These are phyloP conservation scores for Homalodisca vitripennis DNA, from an alignment of 1,140 invertebrate species.

Conservation along the genomic window DNA sequence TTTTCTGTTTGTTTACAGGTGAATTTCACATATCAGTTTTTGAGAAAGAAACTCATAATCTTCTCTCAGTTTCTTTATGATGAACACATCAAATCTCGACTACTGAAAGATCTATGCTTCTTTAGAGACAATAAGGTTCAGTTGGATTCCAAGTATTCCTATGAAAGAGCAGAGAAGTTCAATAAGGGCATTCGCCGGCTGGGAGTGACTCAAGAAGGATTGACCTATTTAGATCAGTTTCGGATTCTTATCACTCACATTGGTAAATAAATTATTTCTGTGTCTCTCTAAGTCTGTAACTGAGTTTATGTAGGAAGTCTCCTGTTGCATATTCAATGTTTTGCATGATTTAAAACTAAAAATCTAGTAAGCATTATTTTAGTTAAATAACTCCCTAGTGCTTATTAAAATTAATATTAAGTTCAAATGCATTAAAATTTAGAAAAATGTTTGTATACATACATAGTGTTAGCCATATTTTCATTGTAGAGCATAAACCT, in stretches of 20 bases:
- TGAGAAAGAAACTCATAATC: constrained; percentile 89
- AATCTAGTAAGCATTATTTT: background rate
- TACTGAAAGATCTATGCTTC: constrained; percentile 86
- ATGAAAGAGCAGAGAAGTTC: constrained; percentile 93
- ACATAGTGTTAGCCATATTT: too few relatives aligned
- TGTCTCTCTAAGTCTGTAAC: too few relatives aligned
- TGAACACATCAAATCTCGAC: constrained; percentile 95
- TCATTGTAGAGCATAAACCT: too few relatives aligned
- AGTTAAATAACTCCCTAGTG: too few relatives aligned
- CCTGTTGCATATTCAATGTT: too few relatives aligned
- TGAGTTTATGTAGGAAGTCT: too few relatives aligned
- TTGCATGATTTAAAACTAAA: background rate
- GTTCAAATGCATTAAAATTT: too few relatives aligned
- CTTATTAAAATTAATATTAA: too few relatives aligned
- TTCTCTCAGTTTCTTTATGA: constrained; percentile 99
- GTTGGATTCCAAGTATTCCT: constrained; percentile 66
- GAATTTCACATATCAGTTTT: constrained; percentile 96
- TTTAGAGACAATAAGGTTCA: constrained; percentile 60
- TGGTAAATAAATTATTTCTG: constrained; percentile 53
- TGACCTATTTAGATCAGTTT: constrained; percentile 92
- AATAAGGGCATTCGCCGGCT: constrained; percentile 89
- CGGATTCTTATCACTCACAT: constrained; percentile 90
- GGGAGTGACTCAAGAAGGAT: constrained; percentile 77
- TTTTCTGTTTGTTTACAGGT: constrained; percentile 60
- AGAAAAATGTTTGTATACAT: too few relatives aligned